phyloP scores from a whole-genome alignment of 2,113 vertebrate genomes.

The Boleophthalmus pectinirostris region DNA sequence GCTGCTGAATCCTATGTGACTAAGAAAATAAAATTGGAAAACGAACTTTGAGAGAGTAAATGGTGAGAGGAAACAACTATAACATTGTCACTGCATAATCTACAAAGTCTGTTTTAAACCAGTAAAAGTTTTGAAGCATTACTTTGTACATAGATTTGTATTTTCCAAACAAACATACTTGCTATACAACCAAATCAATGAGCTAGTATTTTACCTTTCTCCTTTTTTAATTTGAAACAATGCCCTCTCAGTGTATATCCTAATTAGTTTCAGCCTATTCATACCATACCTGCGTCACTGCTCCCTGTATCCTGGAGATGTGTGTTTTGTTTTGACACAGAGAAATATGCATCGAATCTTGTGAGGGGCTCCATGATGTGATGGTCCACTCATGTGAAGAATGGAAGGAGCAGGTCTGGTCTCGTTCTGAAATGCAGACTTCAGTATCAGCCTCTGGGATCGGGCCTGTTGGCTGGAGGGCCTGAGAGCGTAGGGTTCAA shows the following conservation, averaged over 20 bases:
- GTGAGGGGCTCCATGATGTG: constrained; percentile 10
- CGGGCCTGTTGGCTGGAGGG: constrained; percentile 26
- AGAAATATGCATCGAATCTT: constrained; percentile 24
- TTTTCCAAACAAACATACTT: too few species aligned
- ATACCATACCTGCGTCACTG: constrained; percentile 40
- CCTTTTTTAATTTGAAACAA: not conserved
- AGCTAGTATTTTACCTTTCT: not conserved
- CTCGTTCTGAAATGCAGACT: constrained; percentile 60
- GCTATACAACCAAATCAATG: too few species aligned
- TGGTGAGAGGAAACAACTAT: too few species aligned
- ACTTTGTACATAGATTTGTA: too few species aligned
- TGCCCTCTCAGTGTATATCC: constrained; percentile 49
- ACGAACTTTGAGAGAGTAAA: too few species aligned
- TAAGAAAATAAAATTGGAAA: too few species aligned
- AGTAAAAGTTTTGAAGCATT: too few species aligned
- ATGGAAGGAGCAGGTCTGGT: constrained; percentile 36
- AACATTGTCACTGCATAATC: too few species aligned
- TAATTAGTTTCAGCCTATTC: constrained; percentile 65
- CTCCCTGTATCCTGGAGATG: constrained; percentile 47
- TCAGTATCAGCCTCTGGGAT: constrained; percentile 35
- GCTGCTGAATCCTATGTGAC: too few species aligned
- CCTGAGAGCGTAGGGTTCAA: constrained; percentile 23
- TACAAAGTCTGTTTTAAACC: too few species aligned
- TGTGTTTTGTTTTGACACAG: constrained; percentile 25
- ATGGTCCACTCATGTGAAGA: constrained; percentile 19